phyloP scores from a whole-genome alignment of 1,140 invertebrate species.

The Pseudoatta argentina region DNA sequence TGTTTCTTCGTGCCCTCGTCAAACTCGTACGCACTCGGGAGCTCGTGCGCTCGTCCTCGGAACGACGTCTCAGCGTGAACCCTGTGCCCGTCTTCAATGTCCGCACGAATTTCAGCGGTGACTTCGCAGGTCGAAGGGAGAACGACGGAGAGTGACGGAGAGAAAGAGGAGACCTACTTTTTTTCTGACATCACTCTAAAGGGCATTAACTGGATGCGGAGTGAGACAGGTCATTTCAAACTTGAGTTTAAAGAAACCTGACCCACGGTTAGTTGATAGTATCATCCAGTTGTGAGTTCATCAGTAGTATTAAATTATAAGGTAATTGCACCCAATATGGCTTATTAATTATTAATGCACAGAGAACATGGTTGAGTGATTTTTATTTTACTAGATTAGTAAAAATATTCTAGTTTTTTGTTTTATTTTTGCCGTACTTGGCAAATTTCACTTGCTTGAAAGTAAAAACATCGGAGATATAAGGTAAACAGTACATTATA shows the following conservation, averaged over 20 bases:
- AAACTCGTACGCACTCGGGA: slow-evolving; percentile 50
- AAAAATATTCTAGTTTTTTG: no score
- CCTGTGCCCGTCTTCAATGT: slow-evolving; percentile 70
- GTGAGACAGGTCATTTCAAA: slow-evolving; percentile 36
- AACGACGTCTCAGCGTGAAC: slow-evolving; percentile 77
- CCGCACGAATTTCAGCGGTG: slow-evolving; percentile 78
- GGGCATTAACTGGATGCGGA: slow-evolving; percentile 23
- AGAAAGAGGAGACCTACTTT: background rate
- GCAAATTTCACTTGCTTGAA: no score
- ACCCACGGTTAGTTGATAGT: background rate
- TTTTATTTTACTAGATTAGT: no score
- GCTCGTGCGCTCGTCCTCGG: slow-evolving; percentile 54
- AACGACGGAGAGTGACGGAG: background rate
- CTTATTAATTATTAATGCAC: no score
- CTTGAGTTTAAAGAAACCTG: slow-evolving; percentile 23
- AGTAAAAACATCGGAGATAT: no score
- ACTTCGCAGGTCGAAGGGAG: slow-evolving; percentile 54
- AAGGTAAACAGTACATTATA: no score
- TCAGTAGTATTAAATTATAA: background rate
- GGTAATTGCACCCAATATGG: no score
- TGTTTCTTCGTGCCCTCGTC: slow-evolving; percentile 67
- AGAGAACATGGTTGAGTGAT: no score
- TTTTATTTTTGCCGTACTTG: no score
- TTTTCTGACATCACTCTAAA: slow-evolving; percentile 11
- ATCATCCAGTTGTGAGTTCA: background rate